phyloP scores from a whole-genome alignment of 1,140 invertebrate species.

The Diorhabda carinulata region DNA sequence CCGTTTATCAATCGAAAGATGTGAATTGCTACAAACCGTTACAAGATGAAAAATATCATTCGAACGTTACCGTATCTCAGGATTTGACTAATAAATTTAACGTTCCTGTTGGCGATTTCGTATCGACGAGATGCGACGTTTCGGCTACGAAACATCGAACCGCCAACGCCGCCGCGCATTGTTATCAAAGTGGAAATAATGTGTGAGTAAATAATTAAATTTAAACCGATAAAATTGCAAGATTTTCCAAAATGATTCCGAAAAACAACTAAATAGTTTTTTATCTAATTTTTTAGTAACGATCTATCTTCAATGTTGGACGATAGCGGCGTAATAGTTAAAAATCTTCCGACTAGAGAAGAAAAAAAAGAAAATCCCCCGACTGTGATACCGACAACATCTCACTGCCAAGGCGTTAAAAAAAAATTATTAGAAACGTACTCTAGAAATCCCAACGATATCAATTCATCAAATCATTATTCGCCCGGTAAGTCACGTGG shows the following conservation, averaged over 20 bases:
- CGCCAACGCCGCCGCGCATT: not conserved
- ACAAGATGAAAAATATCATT: too few relatives aligned
- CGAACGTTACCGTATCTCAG: too few relatives aligned
- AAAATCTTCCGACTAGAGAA: slow-evolving; percentile 13
- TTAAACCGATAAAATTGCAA: too few relatives aligned
- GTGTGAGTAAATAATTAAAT: too few relatives aligned
- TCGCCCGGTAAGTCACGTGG: not conserved
- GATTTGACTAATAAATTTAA: too few relatives aligned
- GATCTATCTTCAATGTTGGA: slow-evolving; percentile 9
- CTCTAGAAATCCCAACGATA: not conserved
- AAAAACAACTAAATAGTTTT: not conserved
- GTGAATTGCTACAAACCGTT: too few relatives aligned
- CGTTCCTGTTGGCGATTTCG: not conserved
- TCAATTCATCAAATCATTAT: not conserved
- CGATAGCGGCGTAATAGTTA: slow-evolving; percentile 29
- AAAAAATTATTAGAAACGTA: not conserved
- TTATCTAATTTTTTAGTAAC: not conserved
- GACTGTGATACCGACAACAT: slow-evolving; percentile 23
- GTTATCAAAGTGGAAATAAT: too few relatives aligned
- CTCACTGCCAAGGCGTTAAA: slow-evolving; percentile 32
- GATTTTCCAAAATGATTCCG: too few relatives aligned
- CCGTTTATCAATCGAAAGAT: too few relatives aligned
- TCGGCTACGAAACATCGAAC: not conserved
- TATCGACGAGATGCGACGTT: not conserved
- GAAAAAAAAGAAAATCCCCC: slow-evolving; percentile 19